phyloP scores from a whole-genome alignment of 2,797 vertebrate genomes.

The Hippoglossus hippoglossus region DNA sequence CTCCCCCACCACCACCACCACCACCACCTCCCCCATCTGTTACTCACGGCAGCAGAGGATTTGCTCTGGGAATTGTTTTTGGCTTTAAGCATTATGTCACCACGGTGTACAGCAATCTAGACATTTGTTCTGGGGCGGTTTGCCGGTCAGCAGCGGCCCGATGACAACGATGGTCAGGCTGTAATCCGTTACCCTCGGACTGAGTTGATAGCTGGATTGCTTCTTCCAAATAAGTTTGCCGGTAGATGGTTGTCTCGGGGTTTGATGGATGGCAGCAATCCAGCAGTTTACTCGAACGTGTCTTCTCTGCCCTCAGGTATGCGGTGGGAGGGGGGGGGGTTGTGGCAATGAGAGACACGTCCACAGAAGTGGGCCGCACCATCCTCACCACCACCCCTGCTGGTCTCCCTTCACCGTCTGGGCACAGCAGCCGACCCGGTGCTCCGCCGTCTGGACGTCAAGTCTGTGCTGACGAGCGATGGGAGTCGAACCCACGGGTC shows the following conservation, averaged over 20 bases:
- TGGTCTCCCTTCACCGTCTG: constrained; percentile 87
- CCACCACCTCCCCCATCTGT: constrained; percentile 26
- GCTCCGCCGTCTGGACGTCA: constrained; percentile 86
- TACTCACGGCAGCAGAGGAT: constrained; percentile 35
- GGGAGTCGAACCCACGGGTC: constrained; percentile 41
- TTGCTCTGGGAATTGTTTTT: constrained; percentile 51
- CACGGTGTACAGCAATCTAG: constrained; percentile 14
- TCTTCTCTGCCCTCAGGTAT: constrained; percentile 76
- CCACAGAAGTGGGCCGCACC: constrained; percentile 80
- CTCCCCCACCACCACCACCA: background rate
- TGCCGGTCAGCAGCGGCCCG: constrained; percentile 23
- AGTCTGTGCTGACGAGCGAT: constrained; percentile 64
- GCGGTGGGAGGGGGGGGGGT: constrained; percentile 74
- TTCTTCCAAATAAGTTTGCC: constrained; percentile 22
- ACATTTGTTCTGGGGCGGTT: constrained; percentile 29
- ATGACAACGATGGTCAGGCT: constrained; percentile 6
- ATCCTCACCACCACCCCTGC: constrained; percentile 85
- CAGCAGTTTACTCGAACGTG: constrained; percentile 35
- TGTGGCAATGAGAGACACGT: constrained; percentile 82
- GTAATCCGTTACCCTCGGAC: constrained; percentile 30
- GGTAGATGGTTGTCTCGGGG: constrained; percentile 13
- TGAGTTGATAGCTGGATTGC: constrained; percentile 5
- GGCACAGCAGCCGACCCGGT: constrained; percentile 82
- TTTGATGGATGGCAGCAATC: constrained; percentile 47
- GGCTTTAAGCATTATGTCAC: constrained; percentile 33